These are phyloP conservation scores for Neolamprologus tretocephalus DNA, from an alignment of 2,113 vertebrate species.

Conservation along the genomic window DNA sequence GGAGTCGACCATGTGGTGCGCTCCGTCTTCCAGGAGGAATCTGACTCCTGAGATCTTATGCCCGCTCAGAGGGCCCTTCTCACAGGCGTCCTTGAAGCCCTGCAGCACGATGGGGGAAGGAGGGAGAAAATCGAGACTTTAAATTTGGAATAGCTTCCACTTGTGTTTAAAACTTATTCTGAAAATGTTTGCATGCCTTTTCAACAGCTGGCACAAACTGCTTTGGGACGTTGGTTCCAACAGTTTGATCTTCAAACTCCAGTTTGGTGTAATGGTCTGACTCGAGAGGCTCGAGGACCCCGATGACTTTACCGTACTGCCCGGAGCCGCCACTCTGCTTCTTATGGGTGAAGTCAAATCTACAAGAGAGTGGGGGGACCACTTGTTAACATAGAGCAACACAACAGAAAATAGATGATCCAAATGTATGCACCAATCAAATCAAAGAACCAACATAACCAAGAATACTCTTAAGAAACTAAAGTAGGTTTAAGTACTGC, in stretches of 20 bases:
- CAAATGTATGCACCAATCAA: background rate
- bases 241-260: constrained; percentile 87
- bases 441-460: background rate
- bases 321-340: constrained; percentile 89
- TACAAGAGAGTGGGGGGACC: constrained; percentile 1
- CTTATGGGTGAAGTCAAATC: constrained; percentile 96
- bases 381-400: background rate
- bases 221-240: constrained; percentile 90
- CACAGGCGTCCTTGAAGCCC: constrained; percentile 87
- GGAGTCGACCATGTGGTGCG: constrained; percentile 92
- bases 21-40: constrained; percentile 88
- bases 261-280: constrained; percentile 79
- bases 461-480: background rate
- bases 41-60: constrained; percentile 86
- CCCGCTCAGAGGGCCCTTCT: constrained; percentile 81
- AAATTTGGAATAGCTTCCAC: background rate
- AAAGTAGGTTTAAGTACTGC: background rate
- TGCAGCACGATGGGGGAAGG: constrained; percentile 32
- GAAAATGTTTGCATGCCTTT: constrained; percentile 67
- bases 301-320: constrained; percentile 90
- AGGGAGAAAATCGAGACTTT: background rate
- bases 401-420: background rate
- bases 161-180: background rate
- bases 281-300: constrained; percentile 83
- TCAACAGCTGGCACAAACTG: constrained; percentile 90